These are phyloP conservation scores for Pempheris klunzingeri DNA, from an alignment of 2,797 vertebrate species.

Conservation along the genomic window DNA sequence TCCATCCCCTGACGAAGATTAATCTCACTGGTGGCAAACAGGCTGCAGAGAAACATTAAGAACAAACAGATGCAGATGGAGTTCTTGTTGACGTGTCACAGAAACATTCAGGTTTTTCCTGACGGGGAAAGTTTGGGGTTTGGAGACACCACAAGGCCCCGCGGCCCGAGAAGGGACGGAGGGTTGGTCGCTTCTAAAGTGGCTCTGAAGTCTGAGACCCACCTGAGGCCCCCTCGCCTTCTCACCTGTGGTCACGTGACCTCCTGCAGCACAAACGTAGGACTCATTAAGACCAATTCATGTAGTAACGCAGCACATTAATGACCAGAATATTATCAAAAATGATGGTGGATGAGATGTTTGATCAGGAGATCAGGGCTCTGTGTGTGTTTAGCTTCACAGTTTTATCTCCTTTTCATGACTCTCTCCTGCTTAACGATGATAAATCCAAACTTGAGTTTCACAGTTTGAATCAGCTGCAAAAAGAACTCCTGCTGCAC, in stretches of 20 bases:
- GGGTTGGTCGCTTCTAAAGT: slow-evolving; percentile 48
- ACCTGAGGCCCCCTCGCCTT: background rate
- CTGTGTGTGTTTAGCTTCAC: too few species aligned
- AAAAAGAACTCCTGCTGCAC: too few species aligned
- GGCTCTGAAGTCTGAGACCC: slow-evolving; percentile 47
- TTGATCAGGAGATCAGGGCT: too few species aligned
- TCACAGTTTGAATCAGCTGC: too few species aligned
- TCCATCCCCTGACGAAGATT: slow-evolving; percentile 21
- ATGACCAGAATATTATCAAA: too few species aligned
- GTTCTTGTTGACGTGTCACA: slow-evolving; percentile 43
- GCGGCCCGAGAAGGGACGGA: slow-evolving; percentile 55
- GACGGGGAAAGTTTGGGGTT: slow-evolving; percentile 22
- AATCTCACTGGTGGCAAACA: slow-evolving; percentile 39
- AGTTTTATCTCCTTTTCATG: too few species aligned
- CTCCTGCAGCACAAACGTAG: background rate
- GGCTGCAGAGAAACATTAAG: slow-evolving; percentile 48
- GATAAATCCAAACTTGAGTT: too few species aligned
- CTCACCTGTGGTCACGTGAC: slow-evolving; percentile 28
- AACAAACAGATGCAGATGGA: slow-evolving; percentile 67
- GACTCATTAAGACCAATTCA: background rate
- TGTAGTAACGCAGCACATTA: too few species aligned
- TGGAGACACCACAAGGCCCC: slow-evolving; percentile 36
- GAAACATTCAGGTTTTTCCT: slow-evolving; percentile 38
- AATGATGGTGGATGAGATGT: too few species aligned
- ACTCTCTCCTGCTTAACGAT: too few species aligned